Percentiles rank a stretch among this genome's conserved stretches.
Conservation (phyloP, 2,888 invertebrate genomes). For the Cecidostiba fungosa region DNA sequence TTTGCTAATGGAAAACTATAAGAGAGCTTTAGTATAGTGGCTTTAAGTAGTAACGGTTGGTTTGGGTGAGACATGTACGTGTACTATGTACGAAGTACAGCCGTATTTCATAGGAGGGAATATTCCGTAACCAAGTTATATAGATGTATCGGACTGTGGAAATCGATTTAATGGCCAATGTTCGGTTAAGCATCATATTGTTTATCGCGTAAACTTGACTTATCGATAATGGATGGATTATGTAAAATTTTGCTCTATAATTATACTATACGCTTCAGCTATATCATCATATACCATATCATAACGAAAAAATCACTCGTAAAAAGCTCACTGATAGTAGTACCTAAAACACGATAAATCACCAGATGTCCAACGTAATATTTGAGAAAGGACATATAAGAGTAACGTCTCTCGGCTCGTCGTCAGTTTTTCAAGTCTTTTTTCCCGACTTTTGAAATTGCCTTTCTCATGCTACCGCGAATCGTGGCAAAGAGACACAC, state of each 20-base stretch:
- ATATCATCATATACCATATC: too few species aligned
- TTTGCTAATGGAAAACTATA: too few species aligned
- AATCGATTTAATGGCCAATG: slow-evolving; percentile 11
- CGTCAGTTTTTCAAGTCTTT: not conserved
- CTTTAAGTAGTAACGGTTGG: too few species aligned
- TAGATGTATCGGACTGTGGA: not conserved
- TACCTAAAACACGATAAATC: too few species aligned
- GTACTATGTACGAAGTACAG: not conserved
- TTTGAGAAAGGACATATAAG: too few species aligned
- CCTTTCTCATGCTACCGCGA: not conserved
- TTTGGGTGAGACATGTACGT: too few species aligned
- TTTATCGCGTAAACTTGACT: not conserved
- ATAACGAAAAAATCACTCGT: too few species aligned
- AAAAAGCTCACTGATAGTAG: too few species aligned
- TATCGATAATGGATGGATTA: not conserved
- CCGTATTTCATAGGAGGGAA: not conserved
- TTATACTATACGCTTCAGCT: not conserved
- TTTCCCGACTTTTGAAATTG: not conserved
- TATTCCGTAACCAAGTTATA: not conserved
- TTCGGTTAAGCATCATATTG: not conserved
- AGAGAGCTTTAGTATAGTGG: too few species aligned
- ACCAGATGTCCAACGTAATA: too few species aligned
- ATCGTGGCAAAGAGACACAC: slow-evolving; percentile 1
- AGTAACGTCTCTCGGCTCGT: too few species aligned
- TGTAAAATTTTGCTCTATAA: not conserved